Base-by-base conservation (phyloP, 1,140 invertebrate species). In the Sycophaga agraensis region DNA sequence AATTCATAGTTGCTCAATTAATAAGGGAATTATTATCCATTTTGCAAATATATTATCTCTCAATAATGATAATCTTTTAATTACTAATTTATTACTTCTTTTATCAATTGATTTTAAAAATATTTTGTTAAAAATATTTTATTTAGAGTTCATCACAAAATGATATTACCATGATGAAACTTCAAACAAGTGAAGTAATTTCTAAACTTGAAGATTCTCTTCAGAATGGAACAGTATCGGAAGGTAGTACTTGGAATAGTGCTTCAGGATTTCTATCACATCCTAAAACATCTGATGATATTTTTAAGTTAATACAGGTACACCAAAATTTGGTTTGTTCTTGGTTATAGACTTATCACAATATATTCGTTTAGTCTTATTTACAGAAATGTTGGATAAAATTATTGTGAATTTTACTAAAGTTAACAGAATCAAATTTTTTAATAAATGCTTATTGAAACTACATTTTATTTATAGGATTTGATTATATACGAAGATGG, bases 181-280 rank as follows among this genome's bases (percentile, higher is more conserved):
- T 87, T 72, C 86, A 88, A 74, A 86, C 87, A 26, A 87, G 86
- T 5, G 83, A 87, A 70, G 84, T 87, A 64, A 86, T 88, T 63
- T 84, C 83, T 49, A 78, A 85, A 50, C 73, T 88, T 28, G 86
- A 88, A 70, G 85, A 86, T 35, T 85, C 85, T 9, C 83, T 84
- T 0, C 85, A 78, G 51, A 81, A 71, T 4, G 80, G 81, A 49
- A 80, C 82, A 31, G 82, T 83, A 49, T 68, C 66, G 19, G 79
- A 77, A 19, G 83, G 84, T 39, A 73, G 71, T 4, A 74, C 77
- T 9, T 82, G 81, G 80, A 76, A 77, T 51, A 79, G 73, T 62
- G 70, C 79, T 14, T 75, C 70, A 2, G 81, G 78, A 9, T 81
- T 81, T 63, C 64, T 82, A 0, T 73, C 74, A 6, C 70, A 75